Evolutionary conservation across 2,113 vertebrate species (phyloP).

Genomic region (Platycercus adscitus): DNA sequence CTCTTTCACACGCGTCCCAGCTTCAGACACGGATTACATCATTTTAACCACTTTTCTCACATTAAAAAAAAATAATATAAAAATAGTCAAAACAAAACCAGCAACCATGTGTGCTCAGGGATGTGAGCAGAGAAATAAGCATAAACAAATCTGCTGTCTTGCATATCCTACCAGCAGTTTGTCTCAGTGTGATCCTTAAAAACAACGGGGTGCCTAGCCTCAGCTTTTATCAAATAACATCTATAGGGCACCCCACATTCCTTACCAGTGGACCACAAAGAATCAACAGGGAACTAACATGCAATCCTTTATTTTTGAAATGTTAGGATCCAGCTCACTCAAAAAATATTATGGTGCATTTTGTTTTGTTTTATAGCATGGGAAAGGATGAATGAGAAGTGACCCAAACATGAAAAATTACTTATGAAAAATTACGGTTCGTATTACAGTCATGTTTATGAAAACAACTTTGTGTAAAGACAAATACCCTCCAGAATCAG

Average conservation of each 20-base stretch:
- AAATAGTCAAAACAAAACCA: conserved; percentile 77
- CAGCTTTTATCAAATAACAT: conserved; percentile 56
- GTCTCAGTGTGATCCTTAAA: conserved; percentile 48
- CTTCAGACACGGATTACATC: conserved; percentile 54
- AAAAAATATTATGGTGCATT: conserved; percentile 5
- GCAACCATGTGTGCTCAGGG: conserved; percentile 62
- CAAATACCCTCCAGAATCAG: not conserved
- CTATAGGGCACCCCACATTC: conserved; percentile 33
- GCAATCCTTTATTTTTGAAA: conserved; percentile 43
- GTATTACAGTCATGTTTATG: not conserved
- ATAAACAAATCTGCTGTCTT: conserved; percentile 53
- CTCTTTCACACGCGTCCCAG: conserved; percentile 56
- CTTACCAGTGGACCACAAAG: conserved; percentile 22
- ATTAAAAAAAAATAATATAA: conserved; percentile 46
- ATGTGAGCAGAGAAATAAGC: conserved; percentile 53
- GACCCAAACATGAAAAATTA: not conserved
- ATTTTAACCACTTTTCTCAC: conserved; percentile 67
- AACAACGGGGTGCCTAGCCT: conserved; percentile 45
- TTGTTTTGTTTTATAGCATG: conserved; percentile 21
- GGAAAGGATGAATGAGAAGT: conserved; percentile 52
- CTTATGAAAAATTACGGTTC: not conserved
- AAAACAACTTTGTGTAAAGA: not conserved
- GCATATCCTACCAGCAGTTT: conserved; percentile 29
- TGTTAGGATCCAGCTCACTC: not conserved
- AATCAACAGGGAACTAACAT: conserved; percentile 31